Evolutionary conservation across 1,140 invertebrate genomes (phyloP).

Genomic region (Mercenaria mercenaria): DNA sequence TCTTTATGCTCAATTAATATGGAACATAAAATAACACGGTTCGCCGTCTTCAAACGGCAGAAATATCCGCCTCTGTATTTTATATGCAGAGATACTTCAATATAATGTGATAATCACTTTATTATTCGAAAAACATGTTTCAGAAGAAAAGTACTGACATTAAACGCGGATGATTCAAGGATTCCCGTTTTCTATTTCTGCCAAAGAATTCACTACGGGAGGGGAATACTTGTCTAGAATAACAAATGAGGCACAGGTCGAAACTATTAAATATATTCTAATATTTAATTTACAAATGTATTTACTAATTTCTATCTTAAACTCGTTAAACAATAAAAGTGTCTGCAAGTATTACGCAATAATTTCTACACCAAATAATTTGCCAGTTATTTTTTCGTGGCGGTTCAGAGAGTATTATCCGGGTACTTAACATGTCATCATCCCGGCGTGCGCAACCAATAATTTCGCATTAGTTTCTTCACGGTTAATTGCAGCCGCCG

Average conservation of each 20-base stretch:
- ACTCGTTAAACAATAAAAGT: conserved; percentile 6
- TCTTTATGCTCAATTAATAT: conserved; percentile 63
- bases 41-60: neutral
- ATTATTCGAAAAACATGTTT: conserved; percentile 23
- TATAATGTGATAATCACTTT: neutral
- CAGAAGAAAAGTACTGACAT: neutral
- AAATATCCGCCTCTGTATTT: conserved; percentile 1
- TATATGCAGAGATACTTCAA: conserved; percentile 41
- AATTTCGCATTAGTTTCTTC: conserved; percentile 27
- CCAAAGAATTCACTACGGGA: neutral
- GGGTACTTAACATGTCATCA: conserved; percentile 20
- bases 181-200: neutral
- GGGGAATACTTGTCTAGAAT: neutral
- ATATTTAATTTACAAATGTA: conserved; percentile 21
- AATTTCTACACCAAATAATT: neutral
- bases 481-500: neutral
- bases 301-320: conserved; percentile 1
- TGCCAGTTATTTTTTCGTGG: neutral
- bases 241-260: neutral
- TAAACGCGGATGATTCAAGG: neutral
- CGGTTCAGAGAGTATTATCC: conserved; percentile 25
- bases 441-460: conserved; percentile 3
- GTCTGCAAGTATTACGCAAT: neutral
- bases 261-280: neutral
- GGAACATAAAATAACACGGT: conserved; percentile 43